Evolutionary conservation across 2,888 invertebrate genomes (phyloP), one percentile per base, ranked within the genome.

Genomic region (Neria commutata): DNA sequence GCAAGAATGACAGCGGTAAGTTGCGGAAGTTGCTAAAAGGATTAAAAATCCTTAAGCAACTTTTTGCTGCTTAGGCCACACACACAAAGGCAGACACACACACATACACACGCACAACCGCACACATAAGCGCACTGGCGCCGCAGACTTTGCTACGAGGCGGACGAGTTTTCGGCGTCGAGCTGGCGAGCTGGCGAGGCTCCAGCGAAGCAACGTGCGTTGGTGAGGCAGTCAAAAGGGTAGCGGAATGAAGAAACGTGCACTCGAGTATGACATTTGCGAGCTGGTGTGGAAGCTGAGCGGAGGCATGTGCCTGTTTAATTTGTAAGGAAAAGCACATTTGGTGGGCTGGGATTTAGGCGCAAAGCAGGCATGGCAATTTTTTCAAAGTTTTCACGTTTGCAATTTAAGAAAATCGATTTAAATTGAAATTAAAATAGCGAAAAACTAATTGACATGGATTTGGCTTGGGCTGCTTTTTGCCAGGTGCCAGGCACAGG

Each of bases 41-140:
- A 58, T 58, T 58, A 53, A 57, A 57, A n/a, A 57, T 47, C 3
- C 47, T 46, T 45, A 47, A 37, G 46, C 16, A 57, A 57, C 40
- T 47, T 57, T 52, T 52, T 57, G 56, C 45, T 47, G n/a, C 40
- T 48, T 55, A 55, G 49, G 11, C 11, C 29, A 29, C 29, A 29
- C 29, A 8, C 29, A 29, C 29, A 29, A 29, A 37, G 14, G 4
- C 6, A 37, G 4, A 37, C 4, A 37, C 37, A 14, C n/a, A 37
- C 37, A 37, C 17, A 42, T 42, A 42, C 17, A 42, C 3, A 42
- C 21, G 42, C 42, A 42, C 19, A 42, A 42, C 6, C 42, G 14
- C 19, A 6, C 19, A 21, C 3, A 17, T 19, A 42, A 19, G 2
- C 4, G 14, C 42, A 42, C 4, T n/a, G 6, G 37, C n/a, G 6